Evolutionary conservation across 2,888 invertebrate genomes (phyloP).

Genomic region (Cecidostiba fungosa): DNA sequence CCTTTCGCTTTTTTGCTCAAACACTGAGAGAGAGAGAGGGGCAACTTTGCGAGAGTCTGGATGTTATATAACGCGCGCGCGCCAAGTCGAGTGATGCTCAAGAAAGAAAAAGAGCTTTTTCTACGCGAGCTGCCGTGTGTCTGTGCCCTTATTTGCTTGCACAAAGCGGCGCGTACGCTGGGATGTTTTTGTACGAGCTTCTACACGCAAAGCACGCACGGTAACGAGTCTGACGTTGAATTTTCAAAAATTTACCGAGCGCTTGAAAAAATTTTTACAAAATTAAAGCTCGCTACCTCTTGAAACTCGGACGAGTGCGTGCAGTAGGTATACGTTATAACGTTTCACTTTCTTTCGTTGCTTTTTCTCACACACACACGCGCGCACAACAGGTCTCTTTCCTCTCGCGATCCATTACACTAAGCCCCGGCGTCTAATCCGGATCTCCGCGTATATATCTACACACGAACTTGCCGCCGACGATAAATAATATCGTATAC

Average conservation of each 20-base stretch:
- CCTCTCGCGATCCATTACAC: slow-evolving; percentile 35
- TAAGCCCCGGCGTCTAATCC: slow-evolving; percentile 65
- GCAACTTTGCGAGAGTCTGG: neutral
- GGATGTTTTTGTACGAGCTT: slow-evolving; percentile 5
- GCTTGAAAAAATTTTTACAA: too few species aligned
- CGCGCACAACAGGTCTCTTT: neutral
- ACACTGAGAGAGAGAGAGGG: neutral
- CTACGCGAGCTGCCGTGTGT: neutral
- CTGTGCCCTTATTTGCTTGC: neutral
- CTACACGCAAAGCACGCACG: neutral
- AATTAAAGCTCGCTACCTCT: neutral
- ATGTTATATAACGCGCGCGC: slow-evolving; percentile 19
- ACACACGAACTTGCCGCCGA: slow-evolving; percentile 23
- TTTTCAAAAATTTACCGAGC: too few species aligned
- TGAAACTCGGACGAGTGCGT: too few species aligned
- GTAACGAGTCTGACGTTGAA: neutral
- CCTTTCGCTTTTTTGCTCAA: neutral
- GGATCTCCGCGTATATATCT: slow-evolving; percentile 61
- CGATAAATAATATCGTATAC: slow-evolving; percentile 54
- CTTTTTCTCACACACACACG: neutral
- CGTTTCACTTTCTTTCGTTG: neutral
- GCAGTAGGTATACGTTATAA: too few species aligned
- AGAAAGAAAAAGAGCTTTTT: slow-evolving; percentile 11
- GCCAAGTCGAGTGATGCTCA: neutral
- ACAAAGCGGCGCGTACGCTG: too few species aligned